phyloP scores from a whole-genome alignment of 2,797 vertebrate species.

The Centropyge bicolor region DNA sequence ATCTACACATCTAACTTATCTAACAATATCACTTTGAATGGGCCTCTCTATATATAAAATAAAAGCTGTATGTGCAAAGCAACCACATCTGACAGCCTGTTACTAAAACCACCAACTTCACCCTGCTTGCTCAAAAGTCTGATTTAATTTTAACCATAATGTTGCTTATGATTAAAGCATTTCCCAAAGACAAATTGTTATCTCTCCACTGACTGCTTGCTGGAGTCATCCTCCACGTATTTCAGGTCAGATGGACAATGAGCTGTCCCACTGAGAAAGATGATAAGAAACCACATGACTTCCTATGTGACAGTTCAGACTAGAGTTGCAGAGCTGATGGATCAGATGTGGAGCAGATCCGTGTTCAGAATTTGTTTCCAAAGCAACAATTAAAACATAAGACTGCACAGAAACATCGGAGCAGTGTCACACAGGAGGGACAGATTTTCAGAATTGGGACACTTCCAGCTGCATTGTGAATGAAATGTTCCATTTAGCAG shows the following conservation, averaged over 20 bases:
- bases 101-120: not conserved
- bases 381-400: not conserved
- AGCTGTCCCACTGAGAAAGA: conserved; percentile 33
- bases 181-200: conserved; percentile 25
- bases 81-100: not conserved
- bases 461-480: conserved; percentile 49
- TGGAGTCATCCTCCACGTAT: conserved; percentile 24
- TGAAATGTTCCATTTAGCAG: conserved; percentile 39
- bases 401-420: conserved; percentile 3
- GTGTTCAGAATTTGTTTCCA: not conserved
- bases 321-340: not conserved
- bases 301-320: conserved; percentile 37
- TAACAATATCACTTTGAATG: not conserved
- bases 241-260: conserved; percentile 46
- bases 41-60: not conserved
- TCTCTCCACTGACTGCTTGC: conserved; percentile 14
- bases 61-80: not conserved
- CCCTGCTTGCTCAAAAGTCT: not conserved
- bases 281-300: conserved; percentile 40
- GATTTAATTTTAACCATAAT: not conserved
- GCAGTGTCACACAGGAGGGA: conserved; percentile 32
- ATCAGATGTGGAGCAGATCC: conserved; percentile 15
- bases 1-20: no score
- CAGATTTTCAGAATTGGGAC: conserved; percentile 36
- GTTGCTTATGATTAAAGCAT: not conserved